These are phyloP conservation scores for Amphiduros pacificus DNA, from an alignment of 2,888 invertebrate species.

Conservation along the genomic window DNA sequence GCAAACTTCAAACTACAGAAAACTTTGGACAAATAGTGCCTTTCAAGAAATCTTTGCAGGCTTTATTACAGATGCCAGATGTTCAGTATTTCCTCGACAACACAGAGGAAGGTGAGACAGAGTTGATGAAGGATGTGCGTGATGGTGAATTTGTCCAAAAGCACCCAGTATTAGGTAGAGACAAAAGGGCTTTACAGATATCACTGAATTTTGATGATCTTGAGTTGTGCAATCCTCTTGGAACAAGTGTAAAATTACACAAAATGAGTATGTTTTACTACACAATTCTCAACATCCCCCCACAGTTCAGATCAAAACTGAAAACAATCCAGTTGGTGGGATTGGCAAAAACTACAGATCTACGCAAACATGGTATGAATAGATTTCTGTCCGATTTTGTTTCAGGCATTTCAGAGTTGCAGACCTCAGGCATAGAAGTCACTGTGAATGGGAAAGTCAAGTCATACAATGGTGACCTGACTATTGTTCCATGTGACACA, in stretches of 20 bases:
- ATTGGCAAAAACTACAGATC: slow-evolving; percentile 7
- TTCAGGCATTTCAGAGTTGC: neutral
- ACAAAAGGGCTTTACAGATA: slow-evolving; percentile 4
- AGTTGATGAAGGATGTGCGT: neutral
- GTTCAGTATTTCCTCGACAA: neutral
- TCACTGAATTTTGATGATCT: slow-evolving; percentile 10
- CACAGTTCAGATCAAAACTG: slow-evolving; percentile 18
- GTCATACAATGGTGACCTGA: slow-evolving; percentile 15
- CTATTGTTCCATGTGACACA: slow-evolving; percentile 20
- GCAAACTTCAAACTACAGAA: neutral
- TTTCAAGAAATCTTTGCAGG: neutral
- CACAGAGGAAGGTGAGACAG: neutral
- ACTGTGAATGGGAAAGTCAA: slow-evolving; percentile 4
- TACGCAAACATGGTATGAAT: neutral
- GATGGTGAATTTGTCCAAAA: slow-evolving; percentile 10
- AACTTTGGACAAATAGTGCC: neutral
- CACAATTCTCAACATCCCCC: slow-evolving; percentile 20
- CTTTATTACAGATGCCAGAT: slow-evolving; percentile 7
- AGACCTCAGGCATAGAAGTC: neutral
- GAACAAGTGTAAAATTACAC: slow-evolving; percentile 12
- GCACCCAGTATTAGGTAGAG: neutral
- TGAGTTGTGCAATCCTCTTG: slow-evolving; percentile 12
- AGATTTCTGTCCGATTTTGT: slow-evolving; percentile 1
- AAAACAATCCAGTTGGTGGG: slow-evolving; percentile 18
- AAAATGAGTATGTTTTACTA: slow-evolving; percentile 24